Evolutionary conservation across 2,113 vertebrate species (phyloP), one percentile per base, ranked within the genome.

Genomic region (Nibea albiflora): DNA sequence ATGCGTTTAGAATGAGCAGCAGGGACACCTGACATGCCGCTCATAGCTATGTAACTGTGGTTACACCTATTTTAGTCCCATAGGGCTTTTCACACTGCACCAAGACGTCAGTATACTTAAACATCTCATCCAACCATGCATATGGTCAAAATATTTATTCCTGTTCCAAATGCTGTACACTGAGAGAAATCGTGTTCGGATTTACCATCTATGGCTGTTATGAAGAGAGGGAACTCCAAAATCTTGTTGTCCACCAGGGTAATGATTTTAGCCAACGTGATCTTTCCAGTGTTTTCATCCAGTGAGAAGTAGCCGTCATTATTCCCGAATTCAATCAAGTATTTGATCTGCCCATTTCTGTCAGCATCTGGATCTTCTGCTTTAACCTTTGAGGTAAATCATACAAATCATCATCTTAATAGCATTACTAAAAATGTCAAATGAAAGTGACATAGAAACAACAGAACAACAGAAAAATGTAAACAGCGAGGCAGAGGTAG

Each of bases 131-230:
- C 20, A 62, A 62, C 35, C 60, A 42, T 17, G 4, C 39, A 24
- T 26, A 16, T 28, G 28, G 14, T 58, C 35, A 22, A 2, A 63
- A 14, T 35, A 10, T 61, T n/a, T 42, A 63, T 15, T 19, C 11
- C 44, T 46, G 44, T 46, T 14, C 44, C 44, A 46, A 46, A 49
- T 16, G 31, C 11, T 28, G 12, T 9, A 16, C 3, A 14, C 8
- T 56, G 7, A 42, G 47, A n/a, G 24, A 46, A 49, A 28, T n/a
- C 7, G 1, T 15, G n/a, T n/a, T 67, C 10, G 50, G 56, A 54
- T 88, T 73, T 92, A 96, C 96, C 94, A 76, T 96, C 96, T 88
- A 24, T 91, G 74, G 95, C 95, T 52, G 88, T 93, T 84, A 96
- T 5, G 73, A 88, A 93, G 68, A 96, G 91, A 47, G 91, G 68